Conservation (phyloP, 2,888 invertebrate species). For the Capitulum mitella region DNA sequence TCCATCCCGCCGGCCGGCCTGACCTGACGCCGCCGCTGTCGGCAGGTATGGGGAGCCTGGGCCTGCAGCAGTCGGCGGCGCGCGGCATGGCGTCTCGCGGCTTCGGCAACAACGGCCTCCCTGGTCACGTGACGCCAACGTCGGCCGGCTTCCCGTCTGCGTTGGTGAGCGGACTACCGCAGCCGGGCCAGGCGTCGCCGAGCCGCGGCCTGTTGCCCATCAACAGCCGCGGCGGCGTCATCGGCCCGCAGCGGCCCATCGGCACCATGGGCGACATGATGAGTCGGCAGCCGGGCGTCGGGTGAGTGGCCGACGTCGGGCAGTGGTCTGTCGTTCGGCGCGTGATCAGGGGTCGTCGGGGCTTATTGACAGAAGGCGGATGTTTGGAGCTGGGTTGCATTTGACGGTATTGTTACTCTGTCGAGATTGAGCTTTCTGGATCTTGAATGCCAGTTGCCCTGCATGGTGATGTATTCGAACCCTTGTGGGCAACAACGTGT, state of each 20-base stretch:
- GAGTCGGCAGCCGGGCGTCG: background rate
- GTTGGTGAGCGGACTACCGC: slow-evolving; percentile 44
- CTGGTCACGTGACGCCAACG: slow-evolving; percentile 68
- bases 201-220: slow-evolving; percentile 48
- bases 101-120: slow-evolving; percentile 59
- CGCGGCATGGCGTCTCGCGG: slow-evolving; percentile 42
- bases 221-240: slow-evolving; percentile 28
- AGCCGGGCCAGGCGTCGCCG: slow-evolving; percentile 43
- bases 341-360: too few relatives aligned
- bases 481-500: too few relatives aligned
- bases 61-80: slow-evolving; percentile 72
- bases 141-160: slow-evolving; percentile 55
- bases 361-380: too few relatives aligned
- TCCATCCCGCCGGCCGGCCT: too few relatives aligned
- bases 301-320: background rate
- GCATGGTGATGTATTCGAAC: too few relatives aligned
- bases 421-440: too few relatives aligned
- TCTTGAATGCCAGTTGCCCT: too few relatives aligned
- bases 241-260: slow-evolving; percentile 19
- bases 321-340: too few relatives aligned
- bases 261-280: slow-evolving; percentile 18
- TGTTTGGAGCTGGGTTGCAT: too few relatives aligned
- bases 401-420: too few relatives aligned
- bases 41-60: slow-evolving; percentile 81
- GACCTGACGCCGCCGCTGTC: too few relatives aligned